A percentile compares a stretch with the other conserved stretches of the same genome.
Conservation (phyloP, 2,113 vertebrate species). For the Neoarius graeffei region DNA sequence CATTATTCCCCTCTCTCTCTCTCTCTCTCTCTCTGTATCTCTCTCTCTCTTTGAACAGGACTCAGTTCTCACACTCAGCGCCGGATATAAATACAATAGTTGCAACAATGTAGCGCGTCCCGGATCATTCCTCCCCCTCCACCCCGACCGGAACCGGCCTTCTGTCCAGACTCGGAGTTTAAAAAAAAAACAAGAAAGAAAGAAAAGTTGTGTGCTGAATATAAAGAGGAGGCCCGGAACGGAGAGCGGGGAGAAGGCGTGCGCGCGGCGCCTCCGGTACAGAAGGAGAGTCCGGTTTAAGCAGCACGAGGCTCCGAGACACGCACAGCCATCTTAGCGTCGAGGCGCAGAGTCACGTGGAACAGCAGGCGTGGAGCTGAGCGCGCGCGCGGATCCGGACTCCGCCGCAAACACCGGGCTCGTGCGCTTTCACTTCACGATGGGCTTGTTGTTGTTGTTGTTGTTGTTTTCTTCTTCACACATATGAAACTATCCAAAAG, state of each 20-base stretch:
- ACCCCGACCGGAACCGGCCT: constrained; percentile 78
- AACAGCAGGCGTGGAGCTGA: constrained; percentile 80
- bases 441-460: neutral
- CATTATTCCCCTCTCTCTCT: constrained; percentile 83
- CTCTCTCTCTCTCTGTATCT: neutral
- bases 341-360: constrained; percentile 75
- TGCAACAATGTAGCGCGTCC: constrained; percentile 73
- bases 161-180: constrained; percentile 67
- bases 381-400: constrained; percentile 45
- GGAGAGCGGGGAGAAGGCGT: constrained; percentile 65
- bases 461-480: neutral
- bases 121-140: constrained; percentile 82
- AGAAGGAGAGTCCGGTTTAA: constrained; percentile 83
- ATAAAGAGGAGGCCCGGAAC: constrained; percentile 44
- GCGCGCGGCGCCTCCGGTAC: constrained; percentile 72
- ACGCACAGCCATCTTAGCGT: constrained; percentile 93
- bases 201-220: constrained; percentile 74
- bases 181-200: constrained; percentile 32
- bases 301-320: constrained; percentile 93
- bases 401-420: neutral
- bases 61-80: constrained; percentile 70
- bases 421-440: constrained; percentile 41
- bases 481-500: too few relatives aligned
- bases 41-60: constrained; percentile 57
- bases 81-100: constrained; percentile 75